Conservation (phyloP, 1,140 invertebrate genomes). For the Euwallacea similis region DNA sequence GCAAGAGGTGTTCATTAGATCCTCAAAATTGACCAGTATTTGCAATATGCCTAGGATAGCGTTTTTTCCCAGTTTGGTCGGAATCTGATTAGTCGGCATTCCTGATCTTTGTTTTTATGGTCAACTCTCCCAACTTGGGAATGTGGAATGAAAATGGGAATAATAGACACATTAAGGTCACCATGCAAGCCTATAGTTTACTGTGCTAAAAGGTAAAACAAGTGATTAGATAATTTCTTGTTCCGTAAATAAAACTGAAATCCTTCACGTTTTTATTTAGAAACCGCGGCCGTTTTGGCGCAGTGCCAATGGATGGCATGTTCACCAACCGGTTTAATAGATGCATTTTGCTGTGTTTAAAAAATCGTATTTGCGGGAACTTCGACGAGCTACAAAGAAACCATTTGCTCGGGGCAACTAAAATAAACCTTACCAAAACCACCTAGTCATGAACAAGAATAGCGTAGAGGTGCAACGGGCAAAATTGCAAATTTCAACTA, state of each 20-base stretch:
- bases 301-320: slow-evolving; percentile 9
- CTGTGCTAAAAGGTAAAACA: background rate
- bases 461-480: too few relatives aligned
- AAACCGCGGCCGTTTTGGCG: slow-evolving; percentile 19
- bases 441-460: too few relatives aligned
- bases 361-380: slow-evolving; percentile 14
- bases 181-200: too few relatives aligned
- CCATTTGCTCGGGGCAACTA: background rate
- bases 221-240: slow-evolving; percentile 4
- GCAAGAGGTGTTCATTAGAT: too few relatives aligned
- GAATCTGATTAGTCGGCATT: too few relatives aligned
- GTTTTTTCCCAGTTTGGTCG: too few relatives aligned
- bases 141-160: background rate
- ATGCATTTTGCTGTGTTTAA: slow-evolving; percentile 26
- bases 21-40: too few relatives aligned
- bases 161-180: background rate
- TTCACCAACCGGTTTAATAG: slow-evolving; percentile 18
- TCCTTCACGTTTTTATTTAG: slow-evolving; percentile 32
- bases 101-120: too few relatives aligned
- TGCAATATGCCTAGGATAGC: too few relatives aligned
- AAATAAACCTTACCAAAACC: too few relatives aligned
- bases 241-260: slow-evolving; percentile 25
- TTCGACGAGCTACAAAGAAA: background rate
- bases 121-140: background rate
- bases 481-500: too few relatives aligned